phyloP scores from a whole-genome alignment of 2,113 vertebrate species.

The Spheniscus mendiculus region DNA sequence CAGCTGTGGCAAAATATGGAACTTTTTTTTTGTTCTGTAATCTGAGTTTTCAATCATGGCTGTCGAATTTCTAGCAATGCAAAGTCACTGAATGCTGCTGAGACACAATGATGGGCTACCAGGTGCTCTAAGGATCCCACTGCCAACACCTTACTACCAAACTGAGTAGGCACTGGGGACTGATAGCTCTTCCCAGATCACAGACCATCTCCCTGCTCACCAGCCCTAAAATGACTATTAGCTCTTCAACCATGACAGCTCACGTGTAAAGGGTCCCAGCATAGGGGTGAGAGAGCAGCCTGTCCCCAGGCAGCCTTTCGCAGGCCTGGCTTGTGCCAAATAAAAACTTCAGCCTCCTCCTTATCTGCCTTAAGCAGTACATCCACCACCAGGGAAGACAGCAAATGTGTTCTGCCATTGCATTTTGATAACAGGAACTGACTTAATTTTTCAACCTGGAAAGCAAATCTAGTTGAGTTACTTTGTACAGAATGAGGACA shows the following conservation, averaged over 20 bases:
- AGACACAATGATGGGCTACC: not conserved
- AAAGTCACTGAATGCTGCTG: not conserved
- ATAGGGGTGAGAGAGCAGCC: not conserved
- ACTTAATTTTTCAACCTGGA: not conserved
- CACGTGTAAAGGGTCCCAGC: not conserved
- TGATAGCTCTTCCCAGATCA: not conserved
- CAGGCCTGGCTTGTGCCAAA: not conserved
- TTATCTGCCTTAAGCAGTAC: not conserved
- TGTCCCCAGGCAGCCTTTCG: not conserved
- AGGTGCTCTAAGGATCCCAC: not conserved
- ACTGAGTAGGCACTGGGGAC: accelerated
- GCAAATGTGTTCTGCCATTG: not conserved
- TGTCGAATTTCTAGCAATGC: not conserved
- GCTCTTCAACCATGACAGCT: not conserved
- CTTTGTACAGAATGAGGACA: not conserved
- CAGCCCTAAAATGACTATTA: not conserved
- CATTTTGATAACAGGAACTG: not conserved
- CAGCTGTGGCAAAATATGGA: not conserved
- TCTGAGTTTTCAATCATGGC: not conserved
- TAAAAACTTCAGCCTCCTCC: not conserved
- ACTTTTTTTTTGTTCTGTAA: not conserved
- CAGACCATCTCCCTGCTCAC: not conserved
- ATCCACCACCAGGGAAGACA: not conserved
- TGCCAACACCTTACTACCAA: not conserved
- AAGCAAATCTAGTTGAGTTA: not conserved